A percentile compares a stretch with the other conserved stretches of the same genome.
These are phyloP conservation scores for Chauna torquata DNA, from an alignment of 2,113 vertebrate genomes.

Conservation along the genomic window DNA sequence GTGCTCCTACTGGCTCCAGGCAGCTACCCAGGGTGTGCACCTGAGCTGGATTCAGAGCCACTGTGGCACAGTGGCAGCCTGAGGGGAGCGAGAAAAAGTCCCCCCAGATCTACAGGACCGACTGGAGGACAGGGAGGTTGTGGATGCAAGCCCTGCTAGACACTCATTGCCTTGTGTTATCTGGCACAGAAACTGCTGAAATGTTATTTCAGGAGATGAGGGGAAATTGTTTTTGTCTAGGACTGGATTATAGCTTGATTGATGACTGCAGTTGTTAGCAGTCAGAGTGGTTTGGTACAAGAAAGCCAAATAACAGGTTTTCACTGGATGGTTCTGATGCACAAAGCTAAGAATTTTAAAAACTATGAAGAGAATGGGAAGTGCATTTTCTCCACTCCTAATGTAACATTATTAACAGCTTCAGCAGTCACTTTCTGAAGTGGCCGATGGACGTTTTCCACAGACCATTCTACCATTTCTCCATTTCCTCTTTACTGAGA, in stretches of 20 bases:
- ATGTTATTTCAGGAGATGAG: background rate
- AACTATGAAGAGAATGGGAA: background rate
- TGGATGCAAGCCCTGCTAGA: background rate
- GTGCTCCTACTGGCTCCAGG: background rate
- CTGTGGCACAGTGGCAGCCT: rapidly evolving
- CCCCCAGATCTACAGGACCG: background rate
- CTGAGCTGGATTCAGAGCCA: background rate
- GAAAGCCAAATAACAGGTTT: background rate
- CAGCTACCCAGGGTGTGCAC: background rate
- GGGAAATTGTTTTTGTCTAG: background rate
- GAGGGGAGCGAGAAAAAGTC: background rate
- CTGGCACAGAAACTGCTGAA: background rate
- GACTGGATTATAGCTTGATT: background rate
- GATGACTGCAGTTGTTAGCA: background rate
- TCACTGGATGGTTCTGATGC: background rate
- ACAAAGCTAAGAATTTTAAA: background rate
- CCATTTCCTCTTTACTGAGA: background rate
- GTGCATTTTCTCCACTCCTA: background rate
- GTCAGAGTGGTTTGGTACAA: background rate
- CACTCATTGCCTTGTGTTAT: background rate
- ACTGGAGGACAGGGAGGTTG: background rate
- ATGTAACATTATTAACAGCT: background rate
- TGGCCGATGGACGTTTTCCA: background rate
- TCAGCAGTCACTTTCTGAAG: background rate
- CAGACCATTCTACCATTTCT: background rate